These are phyloP conservation scores for Pycnonotus jocosus DNA, from an alignment of 2,113 vertebrate species.

Conservation along the genomic window DNA sequence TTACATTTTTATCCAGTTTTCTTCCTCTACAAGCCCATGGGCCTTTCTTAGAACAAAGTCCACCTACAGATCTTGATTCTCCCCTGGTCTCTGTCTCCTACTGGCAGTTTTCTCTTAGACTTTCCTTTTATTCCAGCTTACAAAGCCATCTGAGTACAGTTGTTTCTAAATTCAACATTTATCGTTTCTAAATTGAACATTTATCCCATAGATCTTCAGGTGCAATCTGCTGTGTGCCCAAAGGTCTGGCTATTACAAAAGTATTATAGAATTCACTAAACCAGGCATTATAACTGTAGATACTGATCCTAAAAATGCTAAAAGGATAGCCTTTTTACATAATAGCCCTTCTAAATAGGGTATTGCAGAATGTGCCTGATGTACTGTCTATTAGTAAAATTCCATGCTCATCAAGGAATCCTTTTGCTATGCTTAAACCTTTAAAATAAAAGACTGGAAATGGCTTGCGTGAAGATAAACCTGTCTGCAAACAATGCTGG, in stretches of 20 bases:
- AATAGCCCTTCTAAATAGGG: background rate
- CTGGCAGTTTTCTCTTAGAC: background rate
- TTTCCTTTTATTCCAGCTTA: background rate
- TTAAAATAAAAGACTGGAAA: slow-evolving; percentile 11
- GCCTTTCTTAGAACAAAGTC: background rate
- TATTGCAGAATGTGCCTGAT: background rate
- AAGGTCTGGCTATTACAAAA: background rate
- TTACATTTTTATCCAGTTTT: background rate
- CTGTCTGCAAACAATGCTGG: background rate
- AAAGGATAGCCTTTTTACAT: background rate
- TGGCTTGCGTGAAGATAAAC: slow-evolving; percentile 10
- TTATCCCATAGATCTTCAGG: background rate
- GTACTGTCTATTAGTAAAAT: background rate
- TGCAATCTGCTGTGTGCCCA: background rate
- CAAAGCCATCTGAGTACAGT: background rate
- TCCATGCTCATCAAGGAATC: background rate
- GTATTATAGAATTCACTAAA: background rate
- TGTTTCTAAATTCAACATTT: background rate
- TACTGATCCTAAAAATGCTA: background rate
- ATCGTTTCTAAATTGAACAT: background rate
- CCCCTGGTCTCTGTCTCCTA: background rate
- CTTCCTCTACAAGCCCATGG: background rate
- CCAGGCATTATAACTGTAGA: background rate
- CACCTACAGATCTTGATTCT: background rate
- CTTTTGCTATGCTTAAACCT: background rate